Percentiles rank a stretch among this genome's conserved stretches.
These are phyloP conservation scores for Campylomormyrus numenius DNA, from an alignment of 2,113 vertebrate genomes.

Conservation along the genomic window DNA sequence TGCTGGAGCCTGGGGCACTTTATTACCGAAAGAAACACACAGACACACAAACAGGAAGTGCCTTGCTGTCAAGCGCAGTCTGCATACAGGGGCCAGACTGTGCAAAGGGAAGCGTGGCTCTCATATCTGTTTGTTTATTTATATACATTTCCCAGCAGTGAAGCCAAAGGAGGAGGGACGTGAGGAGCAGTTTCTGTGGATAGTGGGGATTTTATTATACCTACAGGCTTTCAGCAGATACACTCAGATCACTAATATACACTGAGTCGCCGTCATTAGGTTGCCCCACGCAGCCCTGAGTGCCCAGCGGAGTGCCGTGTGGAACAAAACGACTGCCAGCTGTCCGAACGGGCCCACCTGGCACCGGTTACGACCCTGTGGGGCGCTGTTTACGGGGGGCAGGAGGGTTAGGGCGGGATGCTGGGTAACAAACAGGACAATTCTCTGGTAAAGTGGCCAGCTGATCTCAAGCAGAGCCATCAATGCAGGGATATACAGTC, in stretches of 20 bases:
- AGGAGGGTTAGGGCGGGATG: neutral
- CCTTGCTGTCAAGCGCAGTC: neutral
- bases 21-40: neutral
- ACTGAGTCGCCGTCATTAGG: slow-evolving; percentile 12
- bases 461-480: neutral
- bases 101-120: neutral
- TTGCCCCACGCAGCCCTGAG: neutral
- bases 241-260: neutral
- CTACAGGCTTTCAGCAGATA: slow-evolving; percentile 3
- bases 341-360: neutral
- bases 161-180: neutral
- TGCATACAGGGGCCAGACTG: slow-evolving; percentile 10
- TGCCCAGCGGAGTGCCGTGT: slow-evolving; percentile 16
- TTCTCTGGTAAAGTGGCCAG: neutral
- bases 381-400: slow-evolving; percentile 11
- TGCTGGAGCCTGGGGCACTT: neutral
- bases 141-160: neutral
- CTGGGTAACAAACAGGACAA: neutral
- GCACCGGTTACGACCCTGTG: slow-evolving; percentile 2
- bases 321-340: neutral
- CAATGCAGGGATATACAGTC: neutral
- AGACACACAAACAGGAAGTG: neutral
- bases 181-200: slow-evolving; percentile 4
- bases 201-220: slow-evolving; percentile 7
- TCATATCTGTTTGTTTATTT: slow-evolving; percentile 1